Evolutionary conservation across 2,797 vertebrate species (phyloP).

Genomic region (Chiroxiphia lanceolata): DNA sequence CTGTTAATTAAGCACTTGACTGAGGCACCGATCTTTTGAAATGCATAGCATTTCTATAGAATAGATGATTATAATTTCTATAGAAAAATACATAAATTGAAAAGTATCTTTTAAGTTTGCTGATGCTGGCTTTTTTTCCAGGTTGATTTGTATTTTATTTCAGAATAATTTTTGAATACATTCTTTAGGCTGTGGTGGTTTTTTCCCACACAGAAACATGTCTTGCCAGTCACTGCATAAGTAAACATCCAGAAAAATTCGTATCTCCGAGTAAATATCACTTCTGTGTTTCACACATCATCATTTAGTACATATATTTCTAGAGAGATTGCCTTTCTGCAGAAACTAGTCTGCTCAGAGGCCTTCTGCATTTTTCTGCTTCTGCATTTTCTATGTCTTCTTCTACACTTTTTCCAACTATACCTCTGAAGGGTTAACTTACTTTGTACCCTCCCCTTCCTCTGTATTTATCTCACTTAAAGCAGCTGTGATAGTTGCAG

Average conservation of each 20-base stretch:
- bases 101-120: neutral
- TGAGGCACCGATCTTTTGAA: neutral
- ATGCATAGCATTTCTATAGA: neutral
- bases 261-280: neutral
- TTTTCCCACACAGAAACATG: neutral
- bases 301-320: neutral
- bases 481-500: neutral
- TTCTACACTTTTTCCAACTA: neutral
- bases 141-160: neutral
- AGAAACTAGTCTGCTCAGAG: neutral
- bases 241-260: neutral
- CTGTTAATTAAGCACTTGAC: neutral
- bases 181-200: neutral
- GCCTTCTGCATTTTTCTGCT: neutral
- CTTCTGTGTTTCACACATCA: neutral
- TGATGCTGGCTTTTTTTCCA: rapidly evolving
- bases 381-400: neutral
- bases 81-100: neutral
- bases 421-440: neutral
- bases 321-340: neutral
- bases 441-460: neutral
- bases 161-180: neutral
- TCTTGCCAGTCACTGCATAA: neutral
- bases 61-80: neutral
- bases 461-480: neutral